These are phyloP conservation scores for Leptoteleia sp. DNA, from an alignment of 1,140 invertebrate species.

Conservation along the genomic window DNA sequence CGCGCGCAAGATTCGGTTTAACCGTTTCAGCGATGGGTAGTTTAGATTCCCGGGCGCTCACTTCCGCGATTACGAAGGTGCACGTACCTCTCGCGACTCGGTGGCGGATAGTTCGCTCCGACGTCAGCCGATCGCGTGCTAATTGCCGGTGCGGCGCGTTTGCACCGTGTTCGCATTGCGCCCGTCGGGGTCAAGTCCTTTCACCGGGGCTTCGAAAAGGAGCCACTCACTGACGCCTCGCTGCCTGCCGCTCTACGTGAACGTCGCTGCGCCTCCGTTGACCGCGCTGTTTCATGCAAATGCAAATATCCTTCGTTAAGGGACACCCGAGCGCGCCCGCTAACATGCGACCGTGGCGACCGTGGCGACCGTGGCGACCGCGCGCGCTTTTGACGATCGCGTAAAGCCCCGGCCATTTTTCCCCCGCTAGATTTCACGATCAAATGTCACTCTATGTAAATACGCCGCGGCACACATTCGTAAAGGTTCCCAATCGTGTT, in stretches of 20 bases:
- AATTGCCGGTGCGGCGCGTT: slow-evolving; percentile 65
- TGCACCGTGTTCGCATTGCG: slow-evolving; percentile 55
- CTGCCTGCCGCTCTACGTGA: slow-evolving; percentile 9
- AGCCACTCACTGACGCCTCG: slow-evolving; percentile 41
- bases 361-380: too few species aligned
- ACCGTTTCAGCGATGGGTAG: slow-evolving; percentile 63
- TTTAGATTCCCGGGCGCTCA: slow-evolving; percentile 64
- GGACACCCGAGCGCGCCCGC: not conserved
- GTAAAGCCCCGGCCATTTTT: slow-evolving; percentile 2
- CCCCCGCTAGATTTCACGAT: not conserved
- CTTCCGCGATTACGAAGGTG: slow-evolving; percentile 54
- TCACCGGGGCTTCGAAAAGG: slow-evolving; percentile 53
- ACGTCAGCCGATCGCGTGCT: slow-evolving; percentile 69
- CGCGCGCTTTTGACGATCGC: slow-evolving; percentile 11
- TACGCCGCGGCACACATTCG: not conserved
- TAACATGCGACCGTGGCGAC: too few species aligned
- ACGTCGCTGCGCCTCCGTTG: slow-evolving; percentile 27
- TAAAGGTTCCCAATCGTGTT: not conserved
- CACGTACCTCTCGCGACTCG: slow-evolving; percentile 41
- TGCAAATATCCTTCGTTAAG: slow-evolving; percentile 65
- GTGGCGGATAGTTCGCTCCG: slow-evolving; percentile 31
- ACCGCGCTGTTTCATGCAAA: slow-evolving; percentile 56
- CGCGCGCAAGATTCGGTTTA: slow-evolving; percentile 63
- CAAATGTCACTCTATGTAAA: slow-evolving; percentile 1
- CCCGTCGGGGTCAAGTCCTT: slow-evolving; percentile 56